Conservation (phyloP, 53 echinoderm and acorn worm species). For the Antedon mediterranea region DNA sequence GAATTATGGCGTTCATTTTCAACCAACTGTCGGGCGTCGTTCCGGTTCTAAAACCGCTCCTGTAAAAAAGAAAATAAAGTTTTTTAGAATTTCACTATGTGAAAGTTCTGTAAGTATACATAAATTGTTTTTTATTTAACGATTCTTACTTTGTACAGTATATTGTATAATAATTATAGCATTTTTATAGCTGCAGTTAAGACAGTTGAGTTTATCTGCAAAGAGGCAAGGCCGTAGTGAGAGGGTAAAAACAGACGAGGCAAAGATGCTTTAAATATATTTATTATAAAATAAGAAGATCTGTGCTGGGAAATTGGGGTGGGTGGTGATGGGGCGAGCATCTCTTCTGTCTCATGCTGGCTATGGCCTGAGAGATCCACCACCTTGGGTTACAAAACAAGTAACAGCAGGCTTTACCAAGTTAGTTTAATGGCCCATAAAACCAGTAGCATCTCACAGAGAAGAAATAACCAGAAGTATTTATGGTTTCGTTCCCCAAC, state of each 20-base stretch:
- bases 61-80: constrained; percentile 4
- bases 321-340: not conserved
- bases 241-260: no score
- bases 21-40: constrained; percentile 57
- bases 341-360: no score
- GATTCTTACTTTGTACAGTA: no score
- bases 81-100: no score
- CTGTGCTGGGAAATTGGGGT: no score
- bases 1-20: constrained; percentile 50
- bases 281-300: not conserved
- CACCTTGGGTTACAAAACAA: not conserved
- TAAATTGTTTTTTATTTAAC: no score
- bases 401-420: constrained; percentile 72
- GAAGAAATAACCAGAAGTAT: constrained; percentile 91
- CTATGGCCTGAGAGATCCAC: not conserved
- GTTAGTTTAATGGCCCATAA: constrained; percentile 75
- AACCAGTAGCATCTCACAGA: constrained; percentile 48
- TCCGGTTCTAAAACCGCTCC: constrained; percentile 67
- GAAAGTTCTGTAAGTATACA: no score
- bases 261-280: no score
- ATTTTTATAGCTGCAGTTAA: no score
- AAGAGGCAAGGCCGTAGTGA: no score
- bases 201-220: no score
- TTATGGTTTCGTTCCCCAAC: constrained; percentile 94
- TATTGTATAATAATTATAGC: no score